Conservation (phyloP, 2,888 invertebrate genomes). For the Nycteola revayana region DNA sequence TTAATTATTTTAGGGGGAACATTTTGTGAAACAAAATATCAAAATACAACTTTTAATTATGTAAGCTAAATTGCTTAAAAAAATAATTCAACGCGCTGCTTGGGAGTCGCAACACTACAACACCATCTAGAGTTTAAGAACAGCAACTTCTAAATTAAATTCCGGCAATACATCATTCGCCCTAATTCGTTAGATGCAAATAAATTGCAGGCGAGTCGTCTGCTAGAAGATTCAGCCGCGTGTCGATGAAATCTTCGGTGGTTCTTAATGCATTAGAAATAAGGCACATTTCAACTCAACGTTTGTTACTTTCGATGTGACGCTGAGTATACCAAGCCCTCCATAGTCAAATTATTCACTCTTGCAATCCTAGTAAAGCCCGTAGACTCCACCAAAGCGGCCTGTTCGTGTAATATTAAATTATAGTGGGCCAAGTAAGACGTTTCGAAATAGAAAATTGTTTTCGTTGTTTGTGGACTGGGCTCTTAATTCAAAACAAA, state of each 20-base stretch:
- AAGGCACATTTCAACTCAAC: neutral
- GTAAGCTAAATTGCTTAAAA: neutral
- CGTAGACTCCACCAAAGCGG: conserved; percentile 51
- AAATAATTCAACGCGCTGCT: conserved; percentile 8
- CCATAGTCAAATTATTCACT: conserved; percentile 79
- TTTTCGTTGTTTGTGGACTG: conserved; percentile 38
- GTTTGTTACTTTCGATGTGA: neutral
- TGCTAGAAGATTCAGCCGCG: conserved; percentile 21
- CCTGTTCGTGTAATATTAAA: conserved; percentile 75
- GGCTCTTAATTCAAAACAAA: conserved; percentile 36
- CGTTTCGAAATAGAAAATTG: conserved; percentile 76
- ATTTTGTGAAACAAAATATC: too few species aligned
- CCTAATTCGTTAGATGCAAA: conserved; percentile 58
- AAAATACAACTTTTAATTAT: too few species aligned
- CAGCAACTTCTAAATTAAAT: conserved; percentile 43
- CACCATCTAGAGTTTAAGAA: conserved; percentile 14
- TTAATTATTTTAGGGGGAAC: too few species aligned
- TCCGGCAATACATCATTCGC: conserved; percentile 50
- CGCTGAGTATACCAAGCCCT: conserved; percentile 44
- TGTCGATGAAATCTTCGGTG: conserved; percentile 9
- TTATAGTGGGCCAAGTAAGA: conserved; percentile 71
- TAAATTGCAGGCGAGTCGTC: conserved; percentile 61
- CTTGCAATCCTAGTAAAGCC: conserved; percentile 72
- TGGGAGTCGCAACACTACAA: conserved; percentile 1
- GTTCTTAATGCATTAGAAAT: neutral